phyloP scores from a whole-genome alignment of 2,113 vertebrate species.

The Microtus montanus region DNA sequence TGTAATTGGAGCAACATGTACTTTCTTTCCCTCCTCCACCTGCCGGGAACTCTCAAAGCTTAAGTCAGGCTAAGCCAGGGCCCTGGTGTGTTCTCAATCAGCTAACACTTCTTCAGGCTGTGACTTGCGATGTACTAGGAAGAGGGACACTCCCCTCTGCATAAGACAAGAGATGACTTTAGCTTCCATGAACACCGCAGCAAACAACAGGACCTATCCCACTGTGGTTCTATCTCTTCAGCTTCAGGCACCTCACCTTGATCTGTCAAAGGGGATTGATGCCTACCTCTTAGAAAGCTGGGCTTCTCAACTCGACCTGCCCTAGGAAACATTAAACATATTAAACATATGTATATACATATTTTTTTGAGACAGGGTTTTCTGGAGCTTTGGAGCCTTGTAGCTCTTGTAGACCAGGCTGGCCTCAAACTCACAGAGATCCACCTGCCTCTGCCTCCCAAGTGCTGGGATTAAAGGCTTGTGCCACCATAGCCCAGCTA shows the following conservation, averaged over 20 bases:
- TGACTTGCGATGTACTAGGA: not conserved
- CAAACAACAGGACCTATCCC: not conserved
- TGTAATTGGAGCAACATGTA: not conserved
- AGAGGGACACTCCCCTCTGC: not conserved
- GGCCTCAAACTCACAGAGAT: not conserved
- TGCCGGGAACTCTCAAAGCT: not conserved
- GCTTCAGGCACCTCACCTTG: not conserved
- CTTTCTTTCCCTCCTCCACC: not conserved
- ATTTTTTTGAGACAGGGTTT: not conserved
- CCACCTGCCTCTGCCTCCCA: too few relatives aligned
- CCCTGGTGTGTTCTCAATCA: not conserved
- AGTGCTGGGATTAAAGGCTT: not conserved
- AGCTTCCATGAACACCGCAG: not conserved
- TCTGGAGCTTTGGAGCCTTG: not conserved
- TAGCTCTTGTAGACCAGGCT: not conserved
- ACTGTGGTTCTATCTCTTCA: not conserved
- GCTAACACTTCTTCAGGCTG: not conserved
- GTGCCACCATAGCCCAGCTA: not conserved
- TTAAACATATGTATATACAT: not conserved
- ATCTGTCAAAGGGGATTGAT: not conserved
- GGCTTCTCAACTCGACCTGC: not conserved
- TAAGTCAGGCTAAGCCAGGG: not conserved
- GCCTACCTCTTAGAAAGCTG: not conserved
- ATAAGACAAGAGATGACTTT: not conserved
- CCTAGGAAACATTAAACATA: not conserved